Conservation (phyloP, 2,113 vertebrate species). For the Tetrao urogallus region DNA sequence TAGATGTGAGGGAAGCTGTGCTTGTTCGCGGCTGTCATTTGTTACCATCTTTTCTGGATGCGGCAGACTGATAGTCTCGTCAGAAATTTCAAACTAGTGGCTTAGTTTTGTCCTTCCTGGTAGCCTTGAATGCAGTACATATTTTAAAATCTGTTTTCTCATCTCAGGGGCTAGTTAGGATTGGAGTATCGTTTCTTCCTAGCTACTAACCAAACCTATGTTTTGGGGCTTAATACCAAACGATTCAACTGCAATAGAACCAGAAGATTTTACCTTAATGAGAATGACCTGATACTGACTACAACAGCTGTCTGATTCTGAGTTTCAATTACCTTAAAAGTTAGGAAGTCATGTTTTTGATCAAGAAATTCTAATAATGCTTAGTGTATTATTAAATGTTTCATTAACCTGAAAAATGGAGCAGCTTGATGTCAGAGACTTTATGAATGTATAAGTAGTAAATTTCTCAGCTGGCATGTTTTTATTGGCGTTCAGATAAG, state of each 20-base stretch:
- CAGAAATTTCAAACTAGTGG: background rate
- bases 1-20: background rate
- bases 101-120: background rate
- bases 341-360: background rate
- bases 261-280: background rate
- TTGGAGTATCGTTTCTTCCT: background rate
- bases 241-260: background rate
- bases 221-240: background rate
- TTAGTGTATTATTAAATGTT: background rate
- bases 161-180: background rate
- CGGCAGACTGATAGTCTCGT: background rate
- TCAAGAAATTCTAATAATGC: background rate
- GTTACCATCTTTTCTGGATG: background rate
- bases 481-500: background rate
- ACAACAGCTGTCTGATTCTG: background rate
- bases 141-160: background rate
- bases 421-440: background rate
- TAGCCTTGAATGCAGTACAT: background rate
- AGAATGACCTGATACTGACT: background rate
- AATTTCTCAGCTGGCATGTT: background rate
- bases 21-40: background rate
- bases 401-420: background rate
- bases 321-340: background rate
- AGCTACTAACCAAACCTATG: background rate
- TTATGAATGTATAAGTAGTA: background rate